A percentile compares a stretch with the other conserved stretches of the same genome.
Evolutionary conservation across 2,888 invertebrate genomes (phyloP).

Genomic region (Aproaerema taeniolella): DNA sequence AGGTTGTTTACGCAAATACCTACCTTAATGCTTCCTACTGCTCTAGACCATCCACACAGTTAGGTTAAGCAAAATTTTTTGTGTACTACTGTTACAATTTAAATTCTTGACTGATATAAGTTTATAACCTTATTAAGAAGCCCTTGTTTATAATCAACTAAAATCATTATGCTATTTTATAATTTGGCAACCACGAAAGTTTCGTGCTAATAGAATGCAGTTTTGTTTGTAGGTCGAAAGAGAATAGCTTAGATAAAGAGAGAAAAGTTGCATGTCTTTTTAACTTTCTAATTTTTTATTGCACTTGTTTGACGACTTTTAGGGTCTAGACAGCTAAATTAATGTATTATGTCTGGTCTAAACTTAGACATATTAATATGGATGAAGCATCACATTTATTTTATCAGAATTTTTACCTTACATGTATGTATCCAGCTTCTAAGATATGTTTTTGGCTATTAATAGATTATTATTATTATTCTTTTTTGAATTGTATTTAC

Average conservation of each 20-base stretch:
- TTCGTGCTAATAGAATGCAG: conserved; percentile 72
- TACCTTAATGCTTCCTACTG: conserved; percentile 5
- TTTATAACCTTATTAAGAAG: too few relatives aligned
- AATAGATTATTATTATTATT: too few relatives aligned
- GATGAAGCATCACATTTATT: conserved; percentile 3
- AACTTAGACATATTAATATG: conserved; percentile 9
- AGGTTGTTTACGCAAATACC: conserved; percentile 9
- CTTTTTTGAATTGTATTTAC: too few relatives aligned
- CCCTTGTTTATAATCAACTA: background rate
- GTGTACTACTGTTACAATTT: too few relatives aligned
- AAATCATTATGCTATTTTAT: too few relatives aligned
- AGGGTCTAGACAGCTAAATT: conserved; percentile 50
- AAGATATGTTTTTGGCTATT: too few relatives aligned
- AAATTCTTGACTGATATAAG: too few relatives aligned
- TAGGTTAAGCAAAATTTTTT: too few relatives aligned
- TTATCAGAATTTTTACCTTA: too few relatives aligned
- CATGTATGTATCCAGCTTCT: too few relatives aligned
- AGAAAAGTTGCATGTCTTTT: conserved; percentile 58
- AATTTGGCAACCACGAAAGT: conserved; percentile 39
- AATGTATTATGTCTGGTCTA: conserved; percentile 27
- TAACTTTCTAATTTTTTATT: conserved; percentile 71
- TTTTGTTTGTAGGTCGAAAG: conserved; percentile 67
- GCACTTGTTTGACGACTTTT: conserved; percentile 61
- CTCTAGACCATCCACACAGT: too few relatives aligned
- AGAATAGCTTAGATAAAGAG: conserved; percentile 43